These are phyloP conservation scores for Syrista parreyssii DNA, from an alignment of 2,888 invertebrate genomes.

Conservation along the genomic window DNA sequence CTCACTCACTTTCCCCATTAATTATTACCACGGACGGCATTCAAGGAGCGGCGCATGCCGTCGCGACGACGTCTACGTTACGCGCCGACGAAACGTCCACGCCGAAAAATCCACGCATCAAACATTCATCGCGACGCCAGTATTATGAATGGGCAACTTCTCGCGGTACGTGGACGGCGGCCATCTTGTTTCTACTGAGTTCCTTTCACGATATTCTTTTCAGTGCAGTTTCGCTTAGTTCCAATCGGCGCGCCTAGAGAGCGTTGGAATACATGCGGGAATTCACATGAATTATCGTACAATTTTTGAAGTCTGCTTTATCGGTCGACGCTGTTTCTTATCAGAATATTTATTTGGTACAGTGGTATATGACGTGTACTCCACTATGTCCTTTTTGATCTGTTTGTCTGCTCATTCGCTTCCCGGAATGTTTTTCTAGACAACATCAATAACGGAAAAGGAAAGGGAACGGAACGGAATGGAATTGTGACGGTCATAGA, in stretches of 20 bases:
- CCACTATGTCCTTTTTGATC: not conserved
- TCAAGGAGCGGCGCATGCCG: conserved; percentile 10
- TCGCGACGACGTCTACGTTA: conserved; percentile 21
- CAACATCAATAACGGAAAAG: not conserved
- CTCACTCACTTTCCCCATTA: conserved; percentile 40
- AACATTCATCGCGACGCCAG: conserved; percentile 25
- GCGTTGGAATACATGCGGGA: not conserved
- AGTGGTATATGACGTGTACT: not conserved
- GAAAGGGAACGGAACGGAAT: not conserved
- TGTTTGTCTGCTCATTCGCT: not conserved
- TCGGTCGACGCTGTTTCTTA: not conserved
- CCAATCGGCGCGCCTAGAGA: not conserved
- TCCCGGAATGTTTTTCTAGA: not conserved
- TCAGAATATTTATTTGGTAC: not conserved
- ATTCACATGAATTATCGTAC: not conserved
- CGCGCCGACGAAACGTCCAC: conserved; percentile 39
- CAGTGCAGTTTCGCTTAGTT: not conserved
- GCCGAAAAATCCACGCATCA: conserved; percentile 46
- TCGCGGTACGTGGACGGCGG: not conserved
- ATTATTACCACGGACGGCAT: conserved; percentile 44
- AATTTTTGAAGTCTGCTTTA: not conserved
- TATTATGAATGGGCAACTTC: conserved; percentile 20
- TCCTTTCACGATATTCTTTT: not conserved
- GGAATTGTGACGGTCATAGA: conserved; percentile 7
- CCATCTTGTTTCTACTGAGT: not conserved